Evolutionary conservation across 2,797 vertebrate species (phyloP).

Genomic region (Amblyraja radiata): DNA sequence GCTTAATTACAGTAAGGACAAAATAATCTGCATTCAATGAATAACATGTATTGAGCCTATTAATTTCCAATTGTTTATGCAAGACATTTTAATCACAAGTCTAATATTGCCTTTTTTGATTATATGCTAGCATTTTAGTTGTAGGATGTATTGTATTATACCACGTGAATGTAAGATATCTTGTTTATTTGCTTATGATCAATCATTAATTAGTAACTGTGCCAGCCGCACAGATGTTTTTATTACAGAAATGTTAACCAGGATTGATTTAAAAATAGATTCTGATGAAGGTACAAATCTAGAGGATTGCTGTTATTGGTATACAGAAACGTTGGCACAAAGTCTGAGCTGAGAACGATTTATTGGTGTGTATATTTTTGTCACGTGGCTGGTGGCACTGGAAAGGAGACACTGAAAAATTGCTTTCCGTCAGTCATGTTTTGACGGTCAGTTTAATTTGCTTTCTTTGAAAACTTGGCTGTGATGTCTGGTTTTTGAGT

Average conservation of each 20-base stretch:
- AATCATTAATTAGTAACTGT: constrained; percentile 58
- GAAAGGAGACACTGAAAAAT: constrained; percentile 63
- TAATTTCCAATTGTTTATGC: constrained; percentile 29
- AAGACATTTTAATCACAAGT: constrained; percentile 47
- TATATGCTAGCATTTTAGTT: constrained; percentile 62
- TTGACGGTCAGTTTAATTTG: constrained; percentile 55
- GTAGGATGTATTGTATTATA: constrained; percentile 65
- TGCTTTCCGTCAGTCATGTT: constrained; percentile 54
- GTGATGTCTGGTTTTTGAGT: constrained; percentile 65
- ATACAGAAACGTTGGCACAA: constrained; percentile 49
- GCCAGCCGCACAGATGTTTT: constrained; percentile 65
- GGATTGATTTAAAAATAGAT: constrained; percentile 54
- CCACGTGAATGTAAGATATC: constrained; percentile 66
- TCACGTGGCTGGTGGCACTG: constrained; percentile 63
- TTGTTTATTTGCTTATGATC: constrained; percentile 62
- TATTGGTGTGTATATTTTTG: constrained; percentile 60
- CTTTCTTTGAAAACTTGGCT: constrained; percentile 65
- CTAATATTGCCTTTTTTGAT: constrained; percentile 64
- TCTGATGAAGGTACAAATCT: constrained; percentile 62
- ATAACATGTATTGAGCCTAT: not conserved
- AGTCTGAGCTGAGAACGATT: constrained; percentile 51
- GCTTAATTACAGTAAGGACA: constrained; percentile 31
- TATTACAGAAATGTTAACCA: constrained; percentile 57
- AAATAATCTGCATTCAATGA: not conserved
- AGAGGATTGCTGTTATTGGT: constrained; percentile 57